Evolutionary conservation across 2,113 vertebrate species (phyloP).

Genomic region (Amphilophus citrinellus): DNA sequence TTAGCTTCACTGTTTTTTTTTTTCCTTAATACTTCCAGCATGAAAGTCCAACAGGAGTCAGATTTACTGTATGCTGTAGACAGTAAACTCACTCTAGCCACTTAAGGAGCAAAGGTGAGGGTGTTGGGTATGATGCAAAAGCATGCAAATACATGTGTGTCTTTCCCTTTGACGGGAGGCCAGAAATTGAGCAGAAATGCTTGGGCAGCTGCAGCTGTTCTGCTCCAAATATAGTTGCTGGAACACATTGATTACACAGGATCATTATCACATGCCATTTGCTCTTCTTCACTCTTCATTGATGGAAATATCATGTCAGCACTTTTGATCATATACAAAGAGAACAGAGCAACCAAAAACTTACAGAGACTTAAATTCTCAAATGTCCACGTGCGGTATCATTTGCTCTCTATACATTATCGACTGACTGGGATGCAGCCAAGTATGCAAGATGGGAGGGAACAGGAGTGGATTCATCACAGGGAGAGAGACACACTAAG

Average conservation of each 20-base stretch:
- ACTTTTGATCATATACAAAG: slow-evolving; percentile 10
- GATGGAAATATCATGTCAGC: slow-evolving; percentile 11
- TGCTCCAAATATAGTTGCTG: slow-evolving; percentile 49
- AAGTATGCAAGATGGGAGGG: slow-evolving; percentile 25
- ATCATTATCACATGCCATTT: slow-evolving; percentile 50
- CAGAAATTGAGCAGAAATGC: not conserved
- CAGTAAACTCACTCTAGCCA: slow-evolving; percentile 8
- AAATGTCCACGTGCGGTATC: not conserved
- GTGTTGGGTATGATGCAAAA: slow-evolving; percentile 14
- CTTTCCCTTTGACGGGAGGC: slow-evolving; percentile 11
- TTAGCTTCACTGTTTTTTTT: not conserved
- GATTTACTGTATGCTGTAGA: not conserved
- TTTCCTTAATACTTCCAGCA: not conserved
- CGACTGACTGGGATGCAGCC: slow-evolving; percentile 25
- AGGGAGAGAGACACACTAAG: slow-evolving; percentile 6
- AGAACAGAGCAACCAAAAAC: not conserved
- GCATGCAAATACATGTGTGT: slow-evolving; percentile 27
- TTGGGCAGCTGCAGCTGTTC: slow-evolving; percentile 44
- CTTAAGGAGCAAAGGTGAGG: not conserved
- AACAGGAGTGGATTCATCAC: slow-evolving; percentile 16
- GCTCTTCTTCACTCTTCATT: not conserved
- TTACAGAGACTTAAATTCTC: not conserved
- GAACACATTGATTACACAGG: slow-evolving; percentile 54
- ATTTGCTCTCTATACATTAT: slow-evolving; percentile 35
- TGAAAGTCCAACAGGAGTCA: not conserved